Evolutionary conservation across 2,113 vertebrate species (phyloP).

Genomic region (Salvelinus sp.): DNA sequence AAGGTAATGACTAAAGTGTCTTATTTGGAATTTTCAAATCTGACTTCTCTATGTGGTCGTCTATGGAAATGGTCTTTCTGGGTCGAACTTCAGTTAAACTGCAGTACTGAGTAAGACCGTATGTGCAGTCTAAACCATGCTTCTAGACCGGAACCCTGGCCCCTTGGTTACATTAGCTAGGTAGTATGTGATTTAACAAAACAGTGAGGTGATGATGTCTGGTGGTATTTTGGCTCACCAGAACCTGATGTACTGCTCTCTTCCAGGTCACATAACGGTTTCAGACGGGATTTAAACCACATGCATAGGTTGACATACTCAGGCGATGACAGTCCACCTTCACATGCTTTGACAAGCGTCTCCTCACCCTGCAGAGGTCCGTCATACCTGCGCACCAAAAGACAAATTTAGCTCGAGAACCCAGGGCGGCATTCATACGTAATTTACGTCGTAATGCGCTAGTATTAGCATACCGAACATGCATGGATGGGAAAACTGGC

Average conservation of each 20-base stretch:
- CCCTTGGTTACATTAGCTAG: too few species aligned
- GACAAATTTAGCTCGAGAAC: not conserved
- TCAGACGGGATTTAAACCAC: constrained; percentile 85
- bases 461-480: not conserved
- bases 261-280: constrained; percentile 80
- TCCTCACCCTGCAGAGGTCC: constrained; percentile 85
- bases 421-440: too few species aligned
- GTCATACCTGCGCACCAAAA: constrained; percentile 74
- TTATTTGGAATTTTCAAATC: too few species aligned
- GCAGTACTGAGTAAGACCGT: too few species aligned
- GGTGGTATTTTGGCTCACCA: constrained; percentile 49
- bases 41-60: too few species aligned
- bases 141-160: too few species aligned
- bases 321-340: constrained; percentile 80
- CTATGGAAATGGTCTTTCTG: too few species aligned
- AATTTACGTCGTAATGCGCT: not conserved
- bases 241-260: constrained; percentile 78
- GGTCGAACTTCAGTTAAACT: too few species aligned
- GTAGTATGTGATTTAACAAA: too few species aligned
- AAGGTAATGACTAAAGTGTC: too few species aligned
- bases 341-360: constrained; percentile 77
- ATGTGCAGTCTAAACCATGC: too few species aligned
- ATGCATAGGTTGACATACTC: constrained; percentile 85
- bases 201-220: not conserved
- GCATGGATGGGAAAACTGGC: too few species aligned